A percentile compares a stretch with the other conserved stretches of the same genome.
Evolutionary conservation across 1,140 invertebrate species (phyloP).

Genomic region (Drosophila jambulina): DNA sequence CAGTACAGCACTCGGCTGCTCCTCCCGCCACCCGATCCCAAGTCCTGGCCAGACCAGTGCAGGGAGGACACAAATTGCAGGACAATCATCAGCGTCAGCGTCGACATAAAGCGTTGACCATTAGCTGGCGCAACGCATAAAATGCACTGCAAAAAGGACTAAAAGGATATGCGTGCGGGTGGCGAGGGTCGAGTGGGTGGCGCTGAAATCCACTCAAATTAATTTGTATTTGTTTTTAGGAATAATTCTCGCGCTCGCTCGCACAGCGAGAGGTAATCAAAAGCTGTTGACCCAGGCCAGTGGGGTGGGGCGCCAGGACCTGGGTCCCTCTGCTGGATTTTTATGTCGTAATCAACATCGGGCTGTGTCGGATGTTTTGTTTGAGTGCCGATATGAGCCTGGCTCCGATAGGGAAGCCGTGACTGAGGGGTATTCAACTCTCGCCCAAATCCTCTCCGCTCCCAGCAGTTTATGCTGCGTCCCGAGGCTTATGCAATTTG

Average conservation of each 20-base stretch:
- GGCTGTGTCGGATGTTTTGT: constrained; percentile 72
- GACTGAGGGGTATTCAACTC: constrained; percentile 58
- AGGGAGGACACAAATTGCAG: constrained; percentile 75
- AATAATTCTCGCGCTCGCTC: constrained; percentile 65
- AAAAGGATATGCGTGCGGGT: constrained; percentile 52
- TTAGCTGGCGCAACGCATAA: constrained; percentile 65
- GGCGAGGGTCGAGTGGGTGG: constrained; percentile 14
- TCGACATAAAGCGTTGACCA: constrained; percentile 40
- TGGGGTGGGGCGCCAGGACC: constrained; percentile 45
- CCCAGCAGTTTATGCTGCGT: constrained; percentile 54
- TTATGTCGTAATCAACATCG: constrained; percentile 80
- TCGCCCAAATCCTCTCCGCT: constrained; percentile 22
- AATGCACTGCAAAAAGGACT: constrained; percentile 72
- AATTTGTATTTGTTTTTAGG: constrained; percentile 81
- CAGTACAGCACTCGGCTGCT: constrained; percentile 10
- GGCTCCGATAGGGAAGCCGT: constrained; percentile 34
- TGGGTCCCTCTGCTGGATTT: constrained; percentile 59
- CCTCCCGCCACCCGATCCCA: background rate
- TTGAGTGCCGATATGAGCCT: constrained; percentile 74
- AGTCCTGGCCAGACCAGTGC: constrained; percentile 24
- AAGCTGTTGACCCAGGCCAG: constrained; percentile 63
- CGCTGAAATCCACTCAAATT: constrained; percentile 76
- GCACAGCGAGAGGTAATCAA: constrained; percentile 63
- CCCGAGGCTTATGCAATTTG: constrained; percentile 60
- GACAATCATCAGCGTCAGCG: constrained; percentile 66